Evolutionary conservation across 2,113 vertebrate species (phyloP), one percentile per base, ranked within the genome.

Genomic region (Sorex fumeus): DNA sequence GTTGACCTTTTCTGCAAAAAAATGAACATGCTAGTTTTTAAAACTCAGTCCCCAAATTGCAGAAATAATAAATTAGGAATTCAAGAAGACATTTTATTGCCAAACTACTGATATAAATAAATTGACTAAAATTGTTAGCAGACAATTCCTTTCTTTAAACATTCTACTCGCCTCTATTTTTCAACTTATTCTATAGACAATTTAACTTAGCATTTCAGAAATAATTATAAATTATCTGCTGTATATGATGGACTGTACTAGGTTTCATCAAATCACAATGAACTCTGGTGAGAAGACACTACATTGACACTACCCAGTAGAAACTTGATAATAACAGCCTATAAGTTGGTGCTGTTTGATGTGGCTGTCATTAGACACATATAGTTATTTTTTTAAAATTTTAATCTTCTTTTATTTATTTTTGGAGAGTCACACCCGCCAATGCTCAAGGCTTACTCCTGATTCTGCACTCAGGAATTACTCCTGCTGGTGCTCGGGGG

Each of bases 1-100:
- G 4, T 72, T 27, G 23, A 43, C 21, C 64, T 84, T 91, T 93
- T 80, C 91, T 71, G 76, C 45, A 83, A 80, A 95, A 27, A 50
- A 82, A 92, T 25, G 30, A 40, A 74, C 75, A 8, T 79, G 84
- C 32, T 69, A 81, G 36, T 4, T 36, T 67, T 69, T 30, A 88
- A 45, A 74, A 79, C 40, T 53, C 66, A 64, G 21, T 60, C 23
- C 57, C 25, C 64, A 66, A 11, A 66, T 12, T 16, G n/a, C n/a
- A 36, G 40, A 34, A 43, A 74, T 77, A 11, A 2, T 84, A 79
- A 64, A 47, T 36, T 57, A 30, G 72, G 19, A 69, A 45, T 18
- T 34, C 23, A 53, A 43, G 66, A 60, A 57, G 79, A 53, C 88
- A 83, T 32, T 77, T 81, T 81, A n/a, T 87, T 88, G 62, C 4